Evolutionary conservation across 2,888 invertebrate species (phyloP).

Genomic region (Drosophila fulvimacula): DNA sequence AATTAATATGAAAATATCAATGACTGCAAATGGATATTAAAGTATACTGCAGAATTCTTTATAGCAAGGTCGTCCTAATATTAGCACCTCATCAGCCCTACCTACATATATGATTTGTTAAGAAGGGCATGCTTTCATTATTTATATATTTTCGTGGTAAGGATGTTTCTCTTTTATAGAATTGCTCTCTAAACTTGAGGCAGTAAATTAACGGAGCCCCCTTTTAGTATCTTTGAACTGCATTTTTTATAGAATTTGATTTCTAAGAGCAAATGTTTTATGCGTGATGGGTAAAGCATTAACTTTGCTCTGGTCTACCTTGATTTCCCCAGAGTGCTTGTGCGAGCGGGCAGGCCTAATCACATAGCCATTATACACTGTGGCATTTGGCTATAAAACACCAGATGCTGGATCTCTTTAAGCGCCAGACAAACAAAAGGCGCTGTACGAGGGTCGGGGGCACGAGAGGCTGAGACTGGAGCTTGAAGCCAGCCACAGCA

Average conservation of each 20-base stretch:
- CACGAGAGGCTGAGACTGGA: neutral
- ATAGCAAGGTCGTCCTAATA: too few relatives aligned
- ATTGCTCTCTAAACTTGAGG: neutral
- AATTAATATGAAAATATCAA: too few relatives aligned
- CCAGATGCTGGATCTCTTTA: constrained; percentile 52
- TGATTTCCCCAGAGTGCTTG: constrained; percentile 40
- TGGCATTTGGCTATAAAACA: constrained; percentile 46
- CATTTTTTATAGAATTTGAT: constrained; percentile 5
- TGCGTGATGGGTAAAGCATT: constrained; percentile 24
- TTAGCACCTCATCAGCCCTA: too few relatives aligned
- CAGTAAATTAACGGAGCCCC: neutral
- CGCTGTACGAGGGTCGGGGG: constrained; percentile 1
- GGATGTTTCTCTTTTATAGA: too few relatives aligned
- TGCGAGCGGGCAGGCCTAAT: constrained; percentile 35
- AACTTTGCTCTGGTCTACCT: constrained; percentile 28
- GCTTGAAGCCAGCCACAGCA: constrained; percentile 46
- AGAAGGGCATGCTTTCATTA: too few relatives aligned
- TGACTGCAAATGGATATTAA: too few relatives aligned
- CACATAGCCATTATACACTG: constrained; percentile 51
- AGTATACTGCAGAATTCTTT: too few relatives aligned
- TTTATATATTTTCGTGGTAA: too few relatives aligned
- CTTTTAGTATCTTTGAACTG: neutral
- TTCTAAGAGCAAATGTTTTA: constrained; percentile 7
- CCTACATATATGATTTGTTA: too few relatives aligned
- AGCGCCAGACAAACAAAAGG: constrained; percentile 50